These are phyloP conservation scores for Palaemon carinicauda DNA, from an alignment of 1,140 invertebrate species.

Conservation along the genomic window DNA sequence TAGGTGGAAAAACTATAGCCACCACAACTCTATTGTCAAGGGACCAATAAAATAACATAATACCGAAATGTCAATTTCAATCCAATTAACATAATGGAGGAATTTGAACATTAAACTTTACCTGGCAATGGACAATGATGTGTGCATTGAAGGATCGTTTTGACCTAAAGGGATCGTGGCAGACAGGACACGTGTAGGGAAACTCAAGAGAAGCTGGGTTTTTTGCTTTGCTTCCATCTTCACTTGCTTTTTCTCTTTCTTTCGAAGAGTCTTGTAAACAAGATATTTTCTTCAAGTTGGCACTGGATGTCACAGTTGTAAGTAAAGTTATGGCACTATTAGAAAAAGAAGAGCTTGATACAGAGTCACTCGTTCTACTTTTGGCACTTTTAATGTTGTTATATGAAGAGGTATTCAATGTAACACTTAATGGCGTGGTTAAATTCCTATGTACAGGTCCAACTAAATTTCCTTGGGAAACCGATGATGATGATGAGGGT, in stretches of 20 bases:
- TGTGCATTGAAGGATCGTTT: conserved; percentile 41
- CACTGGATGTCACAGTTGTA: conserved; percentile 31
- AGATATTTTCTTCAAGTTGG: conserved; percentile 25
- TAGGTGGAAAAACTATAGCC: no score
- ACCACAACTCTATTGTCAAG: no score
- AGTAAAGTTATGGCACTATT: conserved; percentile 43
- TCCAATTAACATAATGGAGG: no score
- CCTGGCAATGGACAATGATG: conserved; percentile 47
- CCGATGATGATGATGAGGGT: no score
- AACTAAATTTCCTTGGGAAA: background rate
- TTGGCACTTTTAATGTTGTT: conserved; percentile 29
- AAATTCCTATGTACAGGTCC: background rate
- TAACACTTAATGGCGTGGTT: conserved; percentile 14
- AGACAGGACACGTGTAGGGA: conserved; percentile 30
- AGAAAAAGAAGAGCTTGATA: background rate
- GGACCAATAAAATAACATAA: no score
- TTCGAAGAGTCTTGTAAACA: background rate
- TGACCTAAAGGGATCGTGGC: conserved; percentile 18
- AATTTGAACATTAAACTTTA: no score
- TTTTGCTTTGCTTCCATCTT: background rate
- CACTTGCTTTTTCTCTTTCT: background rate
- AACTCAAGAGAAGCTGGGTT: background rate
- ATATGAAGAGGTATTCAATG: background rate
- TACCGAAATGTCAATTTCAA: no score
- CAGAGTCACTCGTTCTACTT: background rate